phyloP scores from a whole-genome alignment of 2,113 vertebrate genomes.

The Mesoclemmys tuberculata region DNA sequence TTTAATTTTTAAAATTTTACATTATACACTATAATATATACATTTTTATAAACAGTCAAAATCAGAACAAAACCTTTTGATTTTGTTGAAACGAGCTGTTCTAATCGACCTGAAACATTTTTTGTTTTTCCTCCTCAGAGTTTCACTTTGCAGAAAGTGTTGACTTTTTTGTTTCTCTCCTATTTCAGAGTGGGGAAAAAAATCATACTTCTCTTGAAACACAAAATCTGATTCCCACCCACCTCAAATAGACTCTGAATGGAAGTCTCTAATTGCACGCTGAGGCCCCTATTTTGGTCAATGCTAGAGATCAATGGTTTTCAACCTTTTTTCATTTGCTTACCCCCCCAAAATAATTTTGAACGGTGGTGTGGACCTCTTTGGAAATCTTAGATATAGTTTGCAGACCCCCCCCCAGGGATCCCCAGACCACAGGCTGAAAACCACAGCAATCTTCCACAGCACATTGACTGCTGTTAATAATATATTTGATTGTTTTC shows the following conservation, averaged over 20 bases:
- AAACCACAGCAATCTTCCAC: not conserved
- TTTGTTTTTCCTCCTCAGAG: not conserved
- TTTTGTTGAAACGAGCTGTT: not conserved
- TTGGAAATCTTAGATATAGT: not conserved
- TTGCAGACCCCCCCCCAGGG: too few species aligned
- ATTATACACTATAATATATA: not conserved
- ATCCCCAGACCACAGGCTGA: not conserved
- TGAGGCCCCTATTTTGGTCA: not conserved
- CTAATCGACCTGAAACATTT: not conserved
- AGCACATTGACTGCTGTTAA: accelerated
- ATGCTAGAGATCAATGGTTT: not conserved
- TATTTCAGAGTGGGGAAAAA: not conserved
- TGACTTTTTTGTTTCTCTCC: not conserved
- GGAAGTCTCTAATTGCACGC: not conserved
- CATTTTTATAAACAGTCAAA: not conserved
- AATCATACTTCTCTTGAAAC: not conserved
- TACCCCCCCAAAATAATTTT: not conserved
- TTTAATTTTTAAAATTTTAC: not conserved
- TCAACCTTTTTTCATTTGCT: not conserved
- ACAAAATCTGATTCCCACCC: not conserved
- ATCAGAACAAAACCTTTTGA: not conserved
- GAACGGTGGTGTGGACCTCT: not conserved
- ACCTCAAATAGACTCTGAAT: not conserved
- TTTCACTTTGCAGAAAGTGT: not conserved
- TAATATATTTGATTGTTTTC: not conserved